Evolutionary conservation across 2,888 invertebrate genomes (phyloP).

Genomic region (Caenorhabditis panamensis): DNA sequence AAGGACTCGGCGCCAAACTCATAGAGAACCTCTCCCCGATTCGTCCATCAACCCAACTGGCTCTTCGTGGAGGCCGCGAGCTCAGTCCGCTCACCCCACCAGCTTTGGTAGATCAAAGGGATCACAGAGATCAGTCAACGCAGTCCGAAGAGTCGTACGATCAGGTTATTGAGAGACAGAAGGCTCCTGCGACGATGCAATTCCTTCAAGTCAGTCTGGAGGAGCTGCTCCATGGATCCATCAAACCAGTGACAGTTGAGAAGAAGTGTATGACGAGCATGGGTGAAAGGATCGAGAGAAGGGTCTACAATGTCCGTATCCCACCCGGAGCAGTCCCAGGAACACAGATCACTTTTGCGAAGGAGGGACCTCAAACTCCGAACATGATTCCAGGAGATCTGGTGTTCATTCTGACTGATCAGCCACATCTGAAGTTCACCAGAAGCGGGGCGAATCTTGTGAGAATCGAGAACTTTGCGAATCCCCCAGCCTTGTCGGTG

Average conservation of each 20-base stretch:
- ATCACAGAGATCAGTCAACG: too few relatives aligned
- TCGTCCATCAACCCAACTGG: too few relatives aligned
- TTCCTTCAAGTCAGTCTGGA: background rate
- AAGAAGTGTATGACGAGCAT: background rate
- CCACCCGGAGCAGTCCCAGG: background rate
- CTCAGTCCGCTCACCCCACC: too few relatives aligned
- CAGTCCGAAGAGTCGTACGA: background rate
- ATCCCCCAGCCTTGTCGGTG: background rate
- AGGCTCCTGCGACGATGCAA: background rate
- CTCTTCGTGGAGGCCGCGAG: too few relatives aligned
- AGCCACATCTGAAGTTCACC: background rate
- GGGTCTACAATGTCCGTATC: background rate
- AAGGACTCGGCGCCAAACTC: background rate
- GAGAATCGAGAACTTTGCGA: background rate
- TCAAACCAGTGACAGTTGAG: background rate
- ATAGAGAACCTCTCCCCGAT: background rate
- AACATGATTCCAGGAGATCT: background rate
- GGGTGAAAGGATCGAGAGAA: background rate
- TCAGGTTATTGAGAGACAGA: background rate
- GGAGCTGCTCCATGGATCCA: background rate
- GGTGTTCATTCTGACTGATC: background rate
- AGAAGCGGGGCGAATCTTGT: background rate
- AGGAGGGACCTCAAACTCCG: background rate
- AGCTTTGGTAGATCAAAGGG: too few relatives aligned
- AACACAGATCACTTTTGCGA: background rate